A percentile compares a stretch with the other conserved stretches of the same genome.
These are phyloP conservation scores for Leptinotarsa tumamoca DNA, from an alignment of 2,888 invertebrate species.

Conservation along the genomic window DNA sequence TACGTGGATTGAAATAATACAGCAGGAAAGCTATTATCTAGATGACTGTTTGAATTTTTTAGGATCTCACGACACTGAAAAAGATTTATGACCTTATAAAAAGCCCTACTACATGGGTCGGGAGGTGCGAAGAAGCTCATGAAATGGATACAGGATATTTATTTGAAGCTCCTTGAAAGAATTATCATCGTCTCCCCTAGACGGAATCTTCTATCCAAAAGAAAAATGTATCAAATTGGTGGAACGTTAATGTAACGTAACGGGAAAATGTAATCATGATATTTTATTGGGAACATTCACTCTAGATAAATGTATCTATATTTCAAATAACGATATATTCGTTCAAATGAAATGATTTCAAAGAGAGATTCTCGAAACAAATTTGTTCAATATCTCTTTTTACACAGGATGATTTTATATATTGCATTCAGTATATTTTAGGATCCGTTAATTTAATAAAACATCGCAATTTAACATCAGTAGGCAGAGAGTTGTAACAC, in stretches of 20 bases:
- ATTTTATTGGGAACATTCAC: neutral
- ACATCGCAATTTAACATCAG: too few relatives aligned
- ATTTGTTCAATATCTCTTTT: too few relatives aligned
- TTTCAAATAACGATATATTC: neutral
- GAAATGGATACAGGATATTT: conserved; percentile 30
- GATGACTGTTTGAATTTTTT: conserved; percentile 18
- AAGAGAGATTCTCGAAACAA: neutral
- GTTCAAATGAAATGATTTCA: neutral
- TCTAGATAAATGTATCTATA: neutral
- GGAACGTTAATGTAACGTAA: neutral
- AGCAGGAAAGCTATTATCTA: neutral
- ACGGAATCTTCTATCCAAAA: neutral
- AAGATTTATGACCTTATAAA: conserved; percentile 33
- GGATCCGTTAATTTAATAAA: too few relatives aligned
- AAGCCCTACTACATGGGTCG: conserved; percentile 27
- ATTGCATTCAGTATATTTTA: too few relatives aligned
- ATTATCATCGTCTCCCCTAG: neutral
- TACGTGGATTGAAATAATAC: neutral
- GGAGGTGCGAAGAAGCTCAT: conserved; percentile 30
- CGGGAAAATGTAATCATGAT: neutral
- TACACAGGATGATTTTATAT: too few relatives aligned
- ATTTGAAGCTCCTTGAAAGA: neutral
- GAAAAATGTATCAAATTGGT: neutral
- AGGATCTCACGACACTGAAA: conserved; percentile 16
- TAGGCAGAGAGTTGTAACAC: too few relatives aligned